Evolutionary conservation across 2,113 vertebrate genomes (phyloP).

Genomic region (Microtus richardsoni): DNA sequence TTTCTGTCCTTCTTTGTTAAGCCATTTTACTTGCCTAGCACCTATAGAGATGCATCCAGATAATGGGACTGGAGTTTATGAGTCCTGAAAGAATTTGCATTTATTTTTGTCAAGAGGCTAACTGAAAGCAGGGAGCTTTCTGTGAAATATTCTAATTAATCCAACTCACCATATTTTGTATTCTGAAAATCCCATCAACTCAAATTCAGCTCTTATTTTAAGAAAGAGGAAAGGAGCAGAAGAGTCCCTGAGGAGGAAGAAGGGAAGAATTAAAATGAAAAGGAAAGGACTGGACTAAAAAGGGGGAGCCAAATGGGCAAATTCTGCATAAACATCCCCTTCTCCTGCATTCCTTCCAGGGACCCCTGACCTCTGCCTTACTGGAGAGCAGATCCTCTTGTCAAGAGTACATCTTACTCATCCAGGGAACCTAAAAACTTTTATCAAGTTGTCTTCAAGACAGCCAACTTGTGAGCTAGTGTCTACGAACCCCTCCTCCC

Average conservation of each 20-base stretch:
- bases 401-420: conserved; percentile 14
- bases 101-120: conserved; percentile 76
- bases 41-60: conserved; percentile 63
- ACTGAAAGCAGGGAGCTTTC: conserved; percentile 61
- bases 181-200: conserved; percentile 69
- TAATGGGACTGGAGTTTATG: conserved; percentile 70
- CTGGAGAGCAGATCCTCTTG: background rate
- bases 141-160: conserved; percentile 78
- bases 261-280: conserved; percentile 58
- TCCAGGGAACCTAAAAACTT: conserved; percentile 81
- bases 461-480: conserved; percentile 82
- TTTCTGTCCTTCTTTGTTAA: conserved; percentile 49
- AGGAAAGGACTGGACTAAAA: background rate
- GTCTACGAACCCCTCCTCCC: conserved; percentile 59
- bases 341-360: background rate
- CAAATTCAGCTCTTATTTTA: conserved; percentile 61
- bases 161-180: conserved; percentile 63
- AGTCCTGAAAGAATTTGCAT: conserved; percentile 75
- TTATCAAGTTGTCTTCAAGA: conserved; percentile 68
- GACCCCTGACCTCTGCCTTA: conserved; percentile 29
- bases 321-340: conserved; percentile 60
- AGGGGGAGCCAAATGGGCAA: conserved; percentile 1
- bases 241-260: conserved; percentile 50
- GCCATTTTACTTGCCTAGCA: conserved; percentile 51
- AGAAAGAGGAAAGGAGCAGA: conserved; percentile 56